A percentile compares a stretch with the other conserved stretches of the same genome.
phyloP scores from a whole-genome alignment of 2,888 invertebrate genomes.

The Dyspetes luteomarginatus region DNA sequence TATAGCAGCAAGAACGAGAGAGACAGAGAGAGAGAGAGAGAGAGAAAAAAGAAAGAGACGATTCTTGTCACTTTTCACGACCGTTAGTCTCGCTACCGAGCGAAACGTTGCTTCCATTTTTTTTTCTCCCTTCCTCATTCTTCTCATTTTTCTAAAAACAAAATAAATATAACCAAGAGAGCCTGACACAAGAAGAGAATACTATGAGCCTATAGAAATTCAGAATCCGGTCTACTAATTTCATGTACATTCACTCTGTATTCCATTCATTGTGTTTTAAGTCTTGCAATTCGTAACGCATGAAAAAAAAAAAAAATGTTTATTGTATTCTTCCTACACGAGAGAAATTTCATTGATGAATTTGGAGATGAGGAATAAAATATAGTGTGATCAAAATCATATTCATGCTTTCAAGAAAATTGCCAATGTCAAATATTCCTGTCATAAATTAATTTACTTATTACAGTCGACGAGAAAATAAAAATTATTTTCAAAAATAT shows the following conservation, averaged over 20 bases:
- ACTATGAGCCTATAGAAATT: conserved; percentile 42
- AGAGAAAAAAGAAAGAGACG: background rate
- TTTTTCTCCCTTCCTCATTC: conserved; percentile 13
- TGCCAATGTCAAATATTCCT: too few relatives aligned
- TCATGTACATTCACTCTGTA: conserved; percentile 49
- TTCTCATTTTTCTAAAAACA: conserved; percentile 28
- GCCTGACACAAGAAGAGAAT: background rate
- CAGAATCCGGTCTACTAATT: conserved; percentile 37
- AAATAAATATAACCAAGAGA: conserved; percentile 32
- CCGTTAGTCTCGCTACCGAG: conserved; percentile 34
- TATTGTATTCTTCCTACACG: too few relatives aligned
- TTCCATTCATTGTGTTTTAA: background rate
- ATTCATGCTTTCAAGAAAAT: too few relatives aligned
- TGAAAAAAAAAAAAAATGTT: background rate
- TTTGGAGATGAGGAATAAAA: too few relatives aligned
- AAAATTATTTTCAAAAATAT: too few relatives aligned
- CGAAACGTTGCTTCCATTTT: background rate
- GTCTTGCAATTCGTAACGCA: background rate
- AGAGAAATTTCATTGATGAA: too few relatives aligned
- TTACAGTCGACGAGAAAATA: too few relatives aligned
- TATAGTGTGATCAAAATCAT: too few relatives aligned
- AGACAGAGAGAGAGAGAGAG: background rate
- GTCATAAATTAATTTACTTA: too few relatives aligned
- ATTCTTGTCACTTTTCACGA: conserved; percentile 56
- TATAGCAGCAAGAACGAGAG: conserved; percentile 1